These are phyloP conservation scores for Ctena decussata DNA, from an alignment of 2,888 invertebrate species.

Conservation along the genomic window DNA sequence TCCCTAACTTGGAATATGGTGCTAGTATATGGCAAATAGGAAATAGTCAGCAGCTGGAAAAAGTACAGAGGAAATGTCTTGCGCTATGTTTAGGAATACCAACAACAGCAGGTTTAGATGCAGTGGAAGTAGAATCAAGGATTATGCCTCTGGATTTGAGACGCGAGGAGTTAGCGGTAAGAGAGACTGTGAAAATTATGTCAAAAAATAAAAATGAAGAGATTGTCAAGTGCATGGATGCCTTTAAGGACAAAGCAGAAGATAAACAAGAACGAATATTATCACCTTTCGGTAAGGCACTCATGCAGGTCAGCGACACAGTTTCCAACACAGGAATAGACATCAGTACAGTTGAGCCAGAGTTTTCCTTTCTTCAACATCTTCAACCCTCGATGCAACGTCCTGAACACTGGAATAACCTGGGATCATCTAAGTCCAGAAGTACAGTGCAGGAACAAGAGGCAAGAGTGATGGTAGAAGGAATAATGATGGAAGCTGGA, in stretches of 20 bases:
- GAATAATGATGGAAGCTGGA: neutral
- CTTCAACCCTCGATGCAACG: neutral
- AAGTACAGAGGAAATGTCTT: conserved; percentile 24
- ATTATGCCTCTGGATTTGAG: conserved; percentile 24
- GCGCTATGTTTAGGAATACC: conserved; percentile 4
- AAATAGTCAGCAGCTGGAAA: neutral
- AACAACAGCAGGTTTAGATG: neutral
- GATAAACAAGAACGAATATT: neutral
- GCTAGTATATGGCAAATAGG: conserved; percentile 19
- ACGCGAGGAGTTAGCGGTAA: neutral
- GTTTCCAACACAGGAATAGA: neutral
- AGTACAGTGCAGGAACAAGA: neutral
- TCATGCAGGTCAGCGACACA: conserved; percentile 5
- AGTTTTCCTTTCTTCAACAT: neutral
- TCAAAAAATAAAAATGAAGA: neutral
- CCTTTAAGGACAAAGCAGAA: neutral
- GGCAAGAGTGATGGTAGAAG: neutral
- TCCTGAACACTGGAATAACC: conserved; percentile 14
- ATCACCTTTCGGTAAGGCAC: conserved; percentile 15
- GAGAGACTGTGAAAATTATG: neutral
- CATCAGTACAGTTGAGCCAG: neutral
- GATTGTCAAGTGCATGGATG: neutral
- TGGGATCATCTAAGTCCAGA: conserved; percentile 6
- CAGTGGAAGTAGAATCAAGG: neutral
- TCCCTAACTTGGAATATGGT: conserved; percentile 27